Base-by-base conservation (phyloP, 1,140 invertebrate species). In the Formica exsecta region DNA sequence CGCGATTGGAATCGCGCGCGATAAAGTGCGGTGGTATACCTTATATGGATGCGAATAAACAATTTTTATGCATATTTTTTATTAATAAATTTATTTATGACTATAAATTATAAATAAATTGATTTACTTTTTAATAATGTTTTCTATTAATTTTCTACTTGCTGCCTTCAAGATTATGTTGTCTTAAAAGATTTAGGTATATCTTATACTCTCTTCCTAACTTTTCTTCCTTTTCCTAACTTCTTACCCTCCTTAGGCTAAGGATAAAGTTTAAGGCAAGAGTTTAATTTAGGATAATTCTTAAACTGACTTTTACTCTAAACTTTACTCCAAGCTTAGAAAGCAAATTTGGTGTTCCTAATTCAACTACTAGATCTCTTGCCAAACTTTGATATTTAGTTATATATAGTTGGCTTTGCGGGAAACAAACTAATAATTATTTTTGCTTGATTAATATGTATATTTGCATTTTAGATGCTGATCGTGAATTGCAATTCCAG, bases 131-230 rank as follows among this genome's bases (percentile, higher is more conserved):
- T 59, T 19, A 59, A 59, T 59, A 8, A 22, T 57, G 9, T 59
- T n/a, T 59, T 59, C 7, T 59, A n/a, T 59, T 59, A 59, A 59
- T 59, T 59, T 59, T 22, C 54, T 57, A 6, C 54, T 57, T 3
- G 11, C 51, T 7, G n/a, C n/a, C n/a, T 19, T 59, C 7, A 22
- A 59, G n/a, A 59, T 59, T 59, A 22, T 59, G 54, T 59, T 59
- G 54, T 22, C 54, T 59, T 59, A 59, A n/a, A 59, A 59, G n/a
- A 59, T 59, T 59, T 59, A 22, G 54, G 54, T 22, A 57, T 57
- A 16, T 51, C 48, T 51, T 51, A 51, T 51, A 51, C 16, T 16
- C 16, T 51, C 48, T 19, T 51, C 48, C n/a, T 59, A 59, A 59
- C 54, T 59, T 59, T 59, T 22, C n/a, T 22, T n/a, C 54, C 7